Base-by-base conservation (phyloP, 2,113 vertebrate genomes). In the Thomomys bottae region DNA sequence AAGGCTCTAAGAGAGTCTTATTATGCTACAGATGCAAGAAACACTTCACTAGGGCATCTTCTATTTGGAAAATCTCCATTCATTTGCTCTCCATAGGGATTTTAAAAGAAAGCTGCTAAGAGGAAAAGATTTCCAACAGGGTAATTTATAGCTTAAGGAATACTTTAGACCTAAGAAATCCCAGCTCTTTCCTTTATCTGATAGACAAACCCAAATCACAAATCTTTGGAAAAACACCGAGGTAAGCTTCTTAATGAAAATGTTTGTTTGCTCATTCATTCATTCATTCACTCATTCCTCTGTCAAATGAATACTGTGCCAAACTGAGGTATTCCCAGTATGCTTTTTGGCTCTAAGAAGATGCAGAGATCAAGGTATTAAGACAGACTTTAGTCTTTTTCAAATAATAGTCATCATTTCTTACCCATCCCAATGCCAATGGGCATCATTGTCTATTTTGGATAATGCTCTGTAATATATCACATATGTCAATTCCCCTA, bases 91-190 rank as follows among this genome's bases (percentile, higher is more conserved):
- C n/a, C 54, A 85, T 4, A 5, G 67, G 38, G 28, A 73, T 89
- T 89, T 84, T 26, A 70, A 36, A 77, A 18, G 34, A 34, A 83
- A 77, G 24, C 2, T n/a, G 61, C 61, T 23, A 84, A 61, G 54
- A 86, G n/a, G 32, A 57, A 80, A 73, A 45, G 0, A 71, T 61
- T 87, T 89, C 18, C 10, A 34, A 72, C 20, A 49, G 6, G 28
- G 10, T 3, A 76, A 34, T n/a, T 82, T 83, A 67, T 82, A 67
- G 40, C n/a, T 61, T 36, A 92, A 2, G 6, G 30, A 18, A 9
- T 84, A 59, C 21, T 42, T 92, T 83, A 89, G 57, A 95, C 78
- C 24, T 49, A 76, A 30, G 36, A 75, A 83, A 49, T 59, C 30
- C 15, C 24, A 63, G 6, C 9, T 15, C 2, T 32, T 70, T 77